A percentile compares a stretch with the other conserved stretches of the same genome.
These are phyloP conservation scores for Crypturellus undulatus DNA, from an alignment of 2,113 vertebrate species.

Conservation along the genomic window DNA sequence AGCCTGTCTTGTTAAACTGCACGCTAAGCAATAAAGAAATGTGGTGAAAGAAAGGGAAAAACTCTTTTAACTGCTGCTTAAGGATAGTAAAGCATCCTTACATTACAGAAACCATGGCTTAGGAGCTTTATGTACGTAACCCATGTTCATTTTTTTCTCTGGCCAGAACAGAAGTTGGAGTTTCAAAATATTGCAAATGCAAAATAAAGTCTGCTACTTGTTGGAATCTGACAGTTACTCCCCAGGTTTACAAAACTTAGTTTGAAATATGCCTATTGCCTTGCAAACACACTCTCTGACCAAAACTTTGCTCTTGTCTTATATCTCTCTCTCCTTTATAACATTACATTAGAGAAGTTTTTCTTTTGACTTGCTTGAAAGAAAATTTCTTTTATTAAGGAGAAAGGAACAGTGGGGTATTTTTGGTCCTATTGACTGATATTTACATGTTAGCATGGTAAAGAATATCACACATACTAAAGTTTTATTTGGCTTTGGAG, in stretches of 20 bases:
- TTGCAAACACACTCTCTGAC: not conserved
- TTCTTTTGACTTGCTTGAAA: not conserved
- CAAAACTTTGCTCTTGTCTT: not conserved
- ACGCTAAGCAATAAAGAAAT: not conserved
- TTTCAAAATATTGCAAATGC: not conserved
- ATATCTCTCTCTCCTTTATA: fast-evolving
- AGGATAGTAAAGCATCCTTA: not conserved
- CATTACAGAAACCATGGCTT: not conserved
- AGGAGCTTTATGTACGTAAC: not conserved
- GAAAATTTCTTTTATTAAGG: not conserved
- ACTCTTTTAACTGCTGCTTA: not conserved
- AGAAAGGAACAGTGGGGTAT: not conserved
- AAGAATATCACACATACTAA: not conserved
- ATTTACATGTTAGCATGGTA: not conserved
- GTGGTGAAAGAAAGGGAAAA: not conserved
- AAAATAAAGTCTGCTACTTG: not conserved
- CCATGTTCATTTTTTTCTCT: not conserved
- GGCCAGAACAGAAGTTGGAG: not conserved
- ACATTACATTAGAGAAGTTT: not conserved
- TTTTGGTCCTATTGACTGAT: not conserved
- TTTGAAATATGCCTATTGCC: not conserved
- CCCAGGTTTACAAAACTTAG: not conserved
- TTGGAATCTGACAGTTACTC: not conserved
- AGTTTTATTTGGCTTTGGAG: not conserved
- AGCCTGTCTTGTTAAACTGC: not conserved